phyloP scores from a whole-genome alignment of 2,888 invertebrate species.

The Pristionchus fissidentatus region DNA sequence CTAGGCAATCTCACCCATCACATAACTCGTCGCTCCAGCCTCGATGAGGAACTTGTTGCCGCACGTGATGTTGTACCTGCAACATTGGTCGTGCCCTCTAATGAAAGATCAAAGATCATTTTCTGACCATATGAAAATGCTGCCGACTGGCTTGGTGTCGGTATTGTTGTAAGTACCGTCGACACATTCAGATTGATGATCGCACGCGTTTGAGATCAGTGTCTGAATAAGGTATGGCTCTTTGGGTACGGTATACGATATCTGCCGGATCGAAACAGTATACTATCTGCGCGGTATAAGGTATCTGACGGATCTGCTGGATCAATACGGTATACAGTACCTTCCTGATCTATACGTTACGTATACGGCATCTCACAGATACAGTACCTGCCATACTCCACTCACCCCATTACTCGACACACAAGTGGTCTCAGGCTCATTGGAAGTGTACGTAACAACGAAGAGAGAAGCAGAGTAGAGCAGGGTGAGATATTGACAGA shows the following conservation, averaged over 20 bases:
- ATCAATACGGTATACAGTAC: neutral
- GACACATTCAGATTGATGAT: neutral
- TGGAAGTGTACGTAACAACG: conserved; percentile 13
- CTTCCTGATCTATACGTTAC: neutral
- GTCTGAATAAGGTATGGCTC: neutral
- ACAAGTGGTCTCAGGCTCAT: neutral
- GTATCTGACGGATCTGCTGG: neutral
- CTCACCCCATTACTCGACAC: neutral
- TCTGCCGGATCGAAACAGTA: too few species aligned
- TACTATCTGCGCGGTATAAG: neutral
- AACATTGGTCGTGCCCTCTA: neutral
- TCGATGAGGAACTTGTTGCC: neutral
- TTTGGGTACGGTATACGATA: too few species aligned
- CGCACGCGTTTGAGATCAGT: neutral
- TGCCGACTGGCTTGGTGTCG: conserved; percentile 1
- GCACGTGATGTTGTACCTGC: neutral
- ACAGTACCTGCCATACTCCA: too few species aligned
- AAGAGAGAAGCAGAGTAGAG: conserved; percentile 45
- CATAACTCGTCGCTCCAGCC: conserved; percentile 37
- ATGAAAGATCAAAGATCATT: neutral
- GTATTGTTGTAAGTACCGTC: neutral
- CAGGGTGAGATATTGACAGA: conserved; percentile 16
- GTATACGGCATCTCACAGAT: too few species aligned
- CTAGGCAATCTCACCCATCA: neutral
- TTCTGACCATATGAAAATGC: conserved; percentile 1